These are phyloP conservation scores for Limonius californicus DNA, from an alignment of 1,140 invertebrate species.

Conservation along the genomic window DNA sequence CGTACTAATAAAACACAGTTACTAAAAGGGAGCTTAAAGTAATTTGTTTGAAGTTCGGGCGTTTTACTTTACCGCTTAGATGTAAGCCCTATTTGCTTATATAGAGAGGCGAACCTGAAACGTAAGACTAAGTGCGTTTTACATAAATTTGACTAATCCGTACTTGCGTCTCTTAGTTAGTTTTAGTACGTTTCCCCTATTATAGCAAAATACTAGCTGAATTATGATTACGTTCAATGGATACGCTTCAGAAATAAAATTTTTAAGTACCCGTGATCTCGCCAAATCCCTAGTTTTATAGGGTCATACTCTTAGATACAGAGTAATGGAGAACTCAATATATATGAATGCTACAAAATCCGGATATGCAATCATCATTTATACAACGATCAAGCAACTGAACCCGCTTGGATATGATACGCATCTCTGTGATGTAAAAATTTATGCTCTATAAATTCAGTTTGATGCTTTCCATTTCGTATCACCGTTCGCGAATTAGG, in stretches of 20 bases:
- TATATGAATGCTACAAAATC: not conserved
- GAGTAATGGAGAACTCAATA: not conserved
- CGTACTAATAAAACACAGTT: not conserved
- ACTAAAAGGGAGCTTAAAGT: not conserved
- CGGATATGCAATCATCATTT: not conserved
- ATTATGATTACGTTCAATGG: too few species aligned
- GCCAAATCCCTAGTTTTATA: too few species aligned
- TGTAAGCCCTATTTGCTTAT: not conserved
- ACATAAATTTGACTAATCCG: not conserved
- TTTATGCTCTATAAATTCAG: not conserved
- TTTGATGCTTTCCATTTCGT: not conserved
- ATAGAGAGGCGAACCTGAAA: not conserved
- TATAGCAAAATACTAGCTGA: too few species aligned
- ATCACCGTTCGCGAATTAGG: not conserved
- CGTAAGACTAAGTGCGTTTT: conserved; percentile 1
- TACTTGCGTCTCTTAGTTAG: not conserved
- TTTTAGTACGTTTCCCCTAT: not conserved
- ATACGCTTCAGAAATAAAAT: too few species aligned
- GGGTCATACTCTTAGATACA: too few species aligned
- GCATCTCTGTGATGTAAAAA: not conserved
- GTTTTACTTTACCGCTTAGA: not conserved
- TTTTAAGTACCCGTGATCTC: too few species aligned
- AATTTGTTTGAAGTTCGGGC: not conserved
- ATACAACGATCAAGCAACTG: not conserved
- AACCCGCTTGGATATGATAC: not conserved